phyloP scores from a whole-genome alignment of 2,888 invertebrate genomes.

The Gerosis bhagava region DNA sequence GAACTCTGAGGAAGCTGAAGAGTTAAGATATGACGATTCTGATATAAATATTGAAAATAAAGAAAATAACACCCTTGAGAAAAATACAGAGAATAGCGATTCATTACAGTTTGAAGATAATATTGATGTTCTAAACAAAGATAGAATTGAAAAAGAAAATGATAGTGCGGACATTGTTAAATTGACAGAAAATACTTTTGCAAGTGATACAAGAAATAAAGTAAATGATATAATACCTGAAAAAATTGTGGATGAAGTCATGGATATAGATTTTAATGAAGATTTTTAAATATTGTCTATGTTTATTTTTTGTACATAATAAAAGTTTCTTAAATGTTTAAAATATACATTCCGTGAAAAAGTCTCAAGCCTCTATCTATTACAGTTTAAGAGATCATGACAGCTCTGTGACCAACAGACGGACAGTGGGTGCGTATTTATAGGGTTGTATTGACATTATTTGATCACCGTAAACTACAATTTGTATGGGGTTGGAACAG shows the following conservation, averaged over 20 bases:
- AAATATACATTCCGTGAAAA: no score
- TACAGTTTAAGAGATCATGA: no score
- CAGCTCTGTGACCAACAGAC: no score
- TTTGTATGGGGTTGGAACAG: no score
- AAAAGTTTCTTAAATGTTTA: no score
- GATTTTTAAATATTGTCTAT: conserved; percentile 60
- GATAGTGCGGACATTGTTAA: neutral
- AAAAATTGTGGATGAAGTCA: conserved; percentile 33
- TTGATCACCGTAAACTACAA: no score
- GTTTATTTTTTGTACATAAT: no score
- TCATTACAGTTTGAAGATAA: neutral
- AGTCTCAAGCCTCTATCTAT: no score
- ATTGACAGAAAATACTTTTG: no score
- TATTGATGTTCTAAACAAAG: neutral
- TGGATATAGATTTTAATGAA: conserved; percentile 69
- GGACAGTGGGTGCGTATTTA: no score
- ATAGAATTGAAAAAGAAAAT: neutral
- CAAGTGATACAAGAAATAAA: conserved; percentile 3
- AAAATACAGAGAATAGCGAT: conserved; percentile 9
- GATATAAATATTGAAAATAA: conserved; percentile 13
- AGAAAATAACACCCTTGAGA: conserved; percentile 4
- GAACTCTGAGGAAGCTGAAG: conserved; percentile 3
- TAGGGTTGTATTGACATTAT: no score
- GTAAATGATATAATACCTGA: conserved; percentile 5
- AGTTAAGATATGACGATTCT: conserved; percentile 8